phyloP scores from a whole-genome alignment of 1,140 invertebrate genomes.

The Drosophila malerkotliana region DNA sequence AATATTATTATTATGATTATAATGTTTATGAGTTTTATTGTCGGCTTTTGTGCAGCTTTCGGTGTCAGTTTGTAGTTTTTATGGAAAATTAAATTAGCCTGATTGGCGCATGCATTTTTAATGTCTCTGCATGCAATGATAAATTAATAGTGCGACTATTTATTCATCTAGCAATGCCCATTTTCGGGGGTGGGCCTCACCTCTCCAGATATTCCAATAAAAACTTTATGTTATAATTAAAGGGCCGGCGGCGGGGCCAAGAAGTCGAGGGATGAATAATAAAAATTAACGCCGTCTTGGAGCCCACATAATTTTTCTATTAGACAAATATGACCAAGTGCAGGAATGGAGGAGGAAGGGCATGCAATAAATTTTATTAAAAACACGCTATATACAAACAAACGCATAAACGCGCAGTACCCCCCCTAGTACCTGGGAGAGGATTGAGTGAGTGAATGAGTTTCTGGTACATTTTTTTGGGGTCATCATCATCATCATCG shows the following conservation, averaged over 20 bases:
- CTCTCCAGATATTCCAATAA: constrained; percentile 59
- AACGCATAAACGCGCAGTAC: constrained; percentile 38
- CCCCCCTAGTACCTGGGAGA: background rate
- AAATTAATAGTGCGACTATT: constrained; percentile 73
- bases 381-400: constrained; percentile 54
- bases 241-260: constrained; percentile 27
- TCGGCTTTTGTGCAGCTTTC: background rate
- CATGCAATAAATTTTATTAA: constrained; percentile 79
- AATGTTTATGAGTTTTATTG: background rate
- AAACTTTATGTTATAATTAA: constrained; percentile 77
- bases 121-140: constrained; percentile 50
- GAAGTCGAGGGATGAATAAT: constrained; percentile 36
- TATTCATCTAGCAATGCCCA: constrained; percentile 27
- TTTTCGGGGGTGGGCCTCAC: too few species aligned
- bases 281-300: constrained; percentile 52
- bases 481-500: constrained; percentile 66
- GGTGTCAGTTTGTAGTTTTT: constrained; percentile 22
- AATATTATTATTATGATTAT: constrained; percentile 1
- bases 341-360: constrained; percentile 9
- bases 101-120: constrained; percentile 69
- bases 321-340: constrained; percentile 61
- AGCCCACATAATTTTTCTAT: constrained; percentile 70
- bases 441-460: constrained; percentile 5
- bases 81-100: constrained; percentile 66
- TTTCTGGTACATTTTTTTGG: constrained; percentile 58